Conservation (phyloP, 64 coral and sea anemone species). For the Dendronephthya gigantea region DNA sequence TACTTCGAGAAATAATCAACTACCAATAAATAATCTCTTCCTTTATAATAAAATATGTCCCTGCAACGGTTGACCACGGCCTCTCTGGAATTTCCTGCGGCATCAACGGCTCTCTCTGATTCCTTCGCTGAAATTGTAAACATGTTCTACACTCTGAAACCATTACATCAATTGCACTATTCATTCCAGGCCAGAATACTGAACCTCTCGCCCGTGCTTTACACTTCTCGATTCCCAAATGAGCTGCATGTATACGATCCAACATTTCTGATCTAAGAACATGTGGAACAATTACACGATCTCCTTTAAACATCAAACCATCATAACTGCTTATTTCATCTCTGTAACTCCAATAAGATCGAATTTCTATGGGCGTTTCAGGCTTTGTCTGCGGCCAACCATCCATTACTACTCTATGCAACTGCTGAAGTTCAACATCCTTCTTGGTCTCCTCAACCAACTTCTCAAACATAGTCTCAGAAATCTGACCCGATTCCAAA, state of each 20-base stretch:
- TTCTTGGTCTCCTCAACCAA: background rate
- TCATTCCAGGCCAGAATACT: background rate
- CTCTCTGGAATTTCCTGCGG: background rate
- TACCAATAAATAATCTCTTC: conserved; percentile 14
- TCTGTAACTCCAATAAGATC: background rate
- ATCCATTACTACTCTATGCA: background rate
- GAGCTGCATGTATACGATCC: background rate
- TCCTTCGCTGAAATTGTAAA: background rate
- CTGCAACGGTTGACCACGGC: background rate
- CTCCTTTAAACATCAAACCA: background rate
- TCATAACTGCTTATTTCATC: background rate
- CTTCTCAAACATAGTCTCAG: no score
- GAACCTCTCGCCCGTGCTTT: background rate
- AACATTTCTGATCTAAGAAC: background rate
- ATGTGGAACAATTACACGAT: background rate
- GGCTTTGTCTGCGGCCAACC: background rate
- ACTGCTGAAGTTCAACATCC: background rate
- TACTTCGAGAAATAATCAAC: conserved; percentile 37
- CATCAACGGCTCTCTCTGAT: background rate
- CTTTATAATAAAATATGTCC: conserved; percentile 20
- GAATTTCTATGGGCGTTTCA: background rate
- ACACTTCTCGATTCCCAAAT: background rate
- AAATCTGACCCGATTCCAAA: background rate
- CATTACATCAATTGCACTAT: background rate
- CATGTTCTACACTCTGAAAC: background rate